Evolutionary conservation across 1,140 invertebrate genomes (phyloP), one percentile per base, ranked within the genome.

Genomic region (Hermatobates lingyangjiaoensis): DNA sequence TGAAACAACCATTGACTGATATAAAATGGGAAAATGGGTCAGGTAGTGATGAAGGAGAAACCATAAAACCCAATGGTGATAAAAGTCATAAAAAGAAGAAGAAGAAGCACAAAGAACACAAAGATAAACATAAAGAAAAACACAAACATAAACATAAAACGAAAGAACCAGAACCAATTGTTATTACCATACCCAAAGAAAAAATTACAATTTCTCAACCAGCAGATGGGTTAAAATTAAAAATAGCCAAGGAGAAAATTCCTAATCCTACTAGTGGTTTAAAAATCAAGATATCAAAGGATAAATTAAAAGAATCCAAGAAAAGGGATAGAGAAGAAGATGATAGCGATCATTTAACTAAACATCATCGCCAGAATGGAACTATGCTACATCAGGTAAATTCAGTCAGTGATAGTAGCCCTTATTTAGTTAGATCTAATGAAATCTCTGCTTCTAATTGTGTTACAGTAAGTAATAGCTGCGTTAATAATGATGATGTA

Each of bases 221-320:
- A 25, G 27, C 44, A 1, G 39, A 55, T 23, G 34, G 49, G 5
- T 38, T 55, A 10, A 55, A 55, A 26, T 52, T 55, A 14, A 55
- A 55, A 42, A 55, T 55, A 1, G 40, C 54, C 4, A 51, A 51
- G 21, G 54, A 55, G 25, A 51, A 52, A 26, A 55, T 55, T 28
- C 20, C 54, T 14, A 28, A 45, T 15, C 34, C 45, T 21, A 30
- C 54, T 1, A 30, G 45, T 2, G 52, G 28, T 2, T 26, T 53
- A 20, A 55, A 55, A 25, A 27, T 55, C 27, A 55, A 55, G 27
- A 55, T 55, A 44, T 49, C 54, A n/a, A 51, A 55, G 44, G 54
- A 51, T 15, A 55, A 55, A 38, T 28, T 55, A 14, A 54, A 54
- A 38, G 53, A 54, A 34, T 54, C 53, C 14, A 51, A 46, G 44